These are phyloP conservation scores for Clepsis dumicolana DNA, from an alignment of 2,888 invertebrate genomes.

Conservation along the genomic window DNA sequence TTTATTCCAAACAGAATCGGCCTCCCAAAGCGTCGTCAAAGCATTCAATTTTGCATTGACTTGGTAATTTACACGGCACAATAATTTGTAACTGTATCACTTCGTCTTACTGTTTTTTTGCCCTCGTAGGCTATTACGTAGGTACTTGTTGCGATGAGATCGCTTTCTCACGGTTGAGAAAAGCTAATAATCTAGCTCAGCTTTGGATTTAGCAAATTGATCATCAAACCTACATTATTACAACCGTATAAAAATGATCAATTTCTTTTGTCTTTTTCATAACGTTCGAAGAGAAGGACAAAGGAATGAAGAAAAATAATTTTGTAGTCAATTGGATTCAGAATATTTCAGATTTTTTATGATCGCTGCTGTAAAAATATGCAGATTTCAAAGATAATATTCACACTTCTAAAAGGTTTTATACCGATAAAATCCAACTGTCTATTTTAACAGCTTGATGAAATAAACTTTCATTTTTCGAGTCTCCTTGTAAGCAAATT, in stretches of 20 bases:
- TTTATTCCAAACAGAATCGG: conserved; percentile 82
- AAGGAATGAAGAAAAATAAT: conserved; percentile 2
- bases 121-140: conserved; percentile 56
- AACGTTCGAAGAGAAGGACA: background rate
- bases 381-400: background rate
- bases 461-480: conserved; percentile 44
- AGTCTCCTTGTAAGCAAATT: conserved; percentile 50
- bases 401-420: background rate
- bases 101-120: conserved; percentile 75
- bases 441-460: background rate
- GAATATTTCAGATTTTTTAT: background rate
- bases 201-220: conserved; percentile 55
- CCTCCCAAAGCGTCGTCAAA: conserved; percentile 73
- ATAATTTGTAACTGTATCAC: conserved; percentile 81
- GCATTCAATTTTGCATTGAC: conserved; percentile 82
- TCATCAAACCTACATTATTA: conserved; percentile 17
- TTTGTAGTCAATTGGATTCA: background rate
- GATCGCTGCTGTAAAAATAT: background rate
- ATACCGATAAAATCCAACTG: background rate
- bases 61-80: conserved; percentile 83
- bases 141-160: conserved; percentile 54
- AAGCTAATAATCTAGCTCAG: conserved; percentile 68
- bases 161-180: conserved; percentile 79
- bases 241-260: conserved; percentile 6
- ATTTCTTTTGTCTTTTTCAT: background rate